These are phyloP conservation scores for Pseudomyrmex flavicornis DNA, from an alignment of 1,140 invertebrate genomes.

Conservation along the genomic window DNA sequence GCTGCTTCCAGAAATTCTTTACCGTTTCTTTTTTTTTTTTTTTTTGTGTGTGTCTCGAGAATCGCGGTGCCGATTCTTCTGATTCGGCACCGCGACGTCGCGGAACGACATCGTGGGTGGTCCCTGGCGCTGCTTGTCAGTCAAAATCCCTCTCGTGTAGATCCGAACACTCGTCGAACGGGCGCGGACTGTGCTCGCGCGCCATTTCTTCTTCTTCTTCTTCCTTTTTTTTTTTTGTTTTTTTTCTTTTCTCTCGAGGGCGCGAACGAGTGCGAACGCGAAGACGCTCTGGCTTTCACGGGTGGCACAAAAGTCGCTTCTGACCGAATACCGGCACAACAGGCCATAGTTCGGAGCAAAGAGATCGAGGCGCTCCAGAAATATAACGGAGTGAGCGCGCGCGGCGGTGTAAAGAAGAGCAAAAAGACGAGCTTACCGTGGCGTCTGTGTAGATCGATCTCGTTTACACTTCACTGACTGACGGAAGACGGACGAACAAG, in stretches of 20 bases:
- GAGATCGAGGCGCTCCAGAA: conserved; percentile 68
- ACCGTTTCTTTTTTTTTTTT: no score
- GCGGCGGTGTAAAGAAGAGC: conserved; percentile 63
- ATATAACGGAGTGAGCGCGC: conserved; percentile 59
- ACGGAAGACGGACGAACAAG: conserved; percentile 62
- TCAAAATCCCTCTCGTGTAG: conserved; percentile 70
- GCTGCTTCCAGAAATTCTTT: no score
- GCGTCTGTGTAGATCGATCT: conserved; percentile 72
- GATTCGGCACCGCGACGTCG: conserved; percentile 51
- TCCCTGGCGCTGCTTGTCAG: conserved; percentile 71
- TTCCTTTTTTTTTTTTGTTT: conserved; percentile 4
- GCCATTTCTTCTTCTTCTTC: conserved; percentile 52
- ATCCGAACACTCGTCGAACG: conserved; percentile 46
- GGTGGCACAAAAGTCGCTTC: conserved; percentile 52
- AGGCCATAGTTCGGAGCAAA: conserved; percentile 65
- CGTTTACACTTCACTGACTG: conserved; percentile 75
- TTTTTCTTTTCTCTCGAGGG: background rate
- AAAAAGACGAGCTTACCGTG: conserved; percentile 65
- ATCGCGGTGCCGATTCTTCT: background rate
- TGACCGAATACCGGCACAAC: conserved; percentile 67
- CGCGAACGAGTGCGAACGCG: conserved; percentile 1
- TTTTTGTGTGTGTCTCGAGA: conserved; percentile 13
- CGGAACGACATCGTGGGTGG: conserved; percentile 74
- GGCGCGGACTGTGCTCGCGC: conserved; percentile 39
- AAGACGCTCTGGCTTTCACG: conserved; percentile 55